Conservation (phyloP, 2,888 invertebrate genomes). For the Temnothorax unifasciatus region DNA sequence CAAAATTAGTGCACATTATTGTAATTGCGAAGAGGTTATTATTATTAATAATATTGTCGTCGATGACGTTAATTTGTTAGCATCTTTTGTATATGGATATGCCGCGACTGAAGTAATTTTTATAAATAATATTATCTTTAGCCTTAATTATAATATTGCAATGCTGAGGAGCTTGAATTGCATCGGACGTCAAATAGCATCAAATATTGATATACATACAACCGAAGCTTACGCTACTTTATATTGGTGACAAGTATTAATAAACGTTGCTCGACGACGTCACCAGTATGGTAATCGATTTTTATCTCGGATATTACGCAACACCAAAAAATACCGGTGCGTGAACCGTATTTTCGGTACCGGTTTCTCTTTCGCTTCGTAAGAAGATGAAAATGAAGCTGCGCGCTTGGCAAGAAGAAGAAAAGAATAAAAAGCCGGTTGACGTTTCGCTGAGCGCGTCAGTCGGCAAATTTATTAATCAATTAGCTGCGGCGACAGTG, state of each 20-base stretch:
- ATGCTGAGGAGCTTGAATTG: background rate
- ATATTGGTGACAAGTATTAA: background rate
- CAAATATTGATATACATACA: background rate
- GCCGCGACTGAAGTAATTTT: background rate
- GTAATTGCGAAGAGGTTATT: background rate
- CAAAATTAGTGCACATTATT: conserved; percentile 57
- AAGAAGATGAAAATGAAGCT: background rate
- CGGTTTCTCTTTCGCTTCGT: background rate
- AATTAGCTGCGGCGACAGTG: background rate
- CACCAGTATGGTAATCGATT: background rate
- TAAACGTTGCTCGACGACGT: background rate
- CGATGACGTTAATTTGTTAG: background rate
- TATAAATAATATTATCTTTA: background rate
- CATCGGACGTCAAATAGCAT: too few relatives aligned
- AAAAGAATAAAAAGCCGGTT: background rate
- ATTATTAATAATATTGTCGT: background rate
- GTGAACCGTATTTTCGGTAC: background rate
- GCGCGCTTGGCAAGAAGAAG: background rate
- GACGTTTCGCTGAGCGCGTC: background rate
- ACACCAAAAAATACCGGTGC: background rate
- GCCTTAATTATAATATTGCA: background rate
- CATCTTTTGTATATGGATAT: background rate
- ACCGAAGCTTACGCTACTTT: background rate
- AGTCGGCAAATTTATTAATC: conserved; percentile 12
- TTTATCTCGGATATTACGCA: background rate